phyloP scores from a whole-genome alignment of 2,888 invertebrate species.

The Hirtodrosophila trivittata region DNA sequence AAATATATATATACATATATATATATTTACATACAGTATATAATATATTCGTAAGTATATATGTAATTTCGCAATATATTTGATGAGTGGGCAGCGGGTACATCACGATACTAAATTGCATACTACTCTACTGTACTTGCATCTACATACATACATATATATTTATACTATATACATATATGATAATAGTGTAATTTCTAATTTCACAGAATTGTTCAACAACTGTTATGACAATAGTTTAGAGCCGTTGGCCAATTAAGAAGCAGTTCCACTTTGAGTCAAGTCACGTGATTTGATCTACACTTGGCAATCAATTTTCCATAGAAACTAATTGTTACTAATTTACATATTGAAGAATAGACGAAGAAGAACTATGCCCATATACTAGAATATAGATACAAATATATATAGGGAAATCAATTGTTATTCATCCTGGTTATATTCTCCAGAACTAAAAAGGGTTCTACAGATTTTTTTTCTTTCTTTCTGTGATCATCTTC shows the following conservation, averaged over 20 bases:
- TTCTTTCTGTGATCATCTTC: too few relatives aligned
- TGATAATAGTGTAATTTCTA: constrained; percentile 1
- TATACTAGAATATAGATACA: too few relatives aligned
- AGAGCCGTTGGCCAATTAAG: constrained; percentile 14
- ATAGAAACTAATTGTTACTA: constrained; percentile 7
- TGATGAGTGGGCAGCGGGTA: constrained; percentile 40
- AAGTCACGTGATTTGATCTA: constrained; percentile 34
- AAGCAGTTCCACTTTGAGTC: constrained; percentile 1
- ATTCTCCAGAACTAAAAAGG: too few relatives aligned
- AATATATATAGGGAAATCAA: too few relatives aligned
- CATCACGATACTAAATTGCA: constrained; percentile 25
- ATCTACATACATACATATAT: constrained; percentile 12
- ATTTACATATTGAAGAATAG: too few relatives aligned
- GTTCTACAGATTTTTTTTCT: too few relatives aligned
- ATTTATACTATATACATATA: constrained; percentile 9
- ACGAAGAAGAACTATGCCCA: too few relatives aligned
- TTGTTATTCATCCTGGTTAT: too few relatives aligned
- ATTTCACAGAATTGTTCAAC: constrained; percentile 59
- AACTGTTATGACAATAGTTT: constrained; percentile 21
- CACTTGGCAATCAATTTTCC: neutral
- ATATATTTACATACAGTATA: constrained; percentile 4
- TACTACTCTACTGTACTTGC: constrained; percentile 12
- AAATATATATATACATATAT: constrained; percentile 3
- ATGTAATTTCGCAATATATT: neutral
- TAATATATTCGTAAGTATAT: neutral